phyloP scores from a whole-genome alignment of 2,113 vertebrate species.

The Limnothrissa miodon region DNA sequence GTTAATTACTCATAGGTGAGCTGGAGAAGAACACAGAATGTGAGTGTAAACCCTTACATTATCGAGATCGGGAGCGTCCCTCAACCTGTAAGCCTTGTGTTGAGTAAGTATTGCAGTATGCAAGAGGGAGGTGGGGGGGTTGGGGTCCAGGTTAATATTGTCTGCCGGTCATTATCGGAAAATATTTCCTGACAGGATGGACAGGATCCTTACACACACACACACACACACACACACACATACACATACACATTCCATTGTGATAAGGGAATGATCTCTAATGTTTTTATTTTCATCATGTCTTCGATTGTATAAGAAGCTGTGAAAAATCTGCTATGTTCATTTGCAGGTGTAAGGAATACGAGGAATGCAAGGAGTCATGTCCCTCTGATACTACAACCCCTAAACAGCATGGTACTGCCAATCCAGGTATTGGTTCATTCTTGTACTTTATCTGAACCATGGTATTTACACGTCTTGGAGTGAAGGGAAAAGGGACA shows the following conservation, averaged over 20 bases:
- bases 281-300: too few relatives aligned
- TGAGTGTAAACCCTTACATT: constrained; percentile 50
- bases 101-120: constrained; percentile 54
- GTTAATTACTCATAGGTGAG: constrained; percentile 52
- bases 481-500: background rate
- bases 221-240: constrained; percentile 3
- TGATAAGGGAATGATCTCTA: too few relatives aligned
- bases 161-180: too few relatives aligned
- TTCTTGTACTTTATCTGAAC: background rate
- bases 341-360: constrained; percentile 28
- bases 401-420: background rate
- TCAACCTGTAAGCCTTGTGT: constrained; percentile 53
- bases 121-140: too few relatives aligned
- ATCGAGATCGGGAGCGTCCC: constrained; percentile 35
- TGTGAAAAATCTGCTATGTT: too few relatives aligned
- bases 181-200: too few relatives aligned
- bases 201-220: constrained; percentile 1
- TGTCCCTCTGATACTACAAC: background rate
- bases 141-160: too few relatives aligned
- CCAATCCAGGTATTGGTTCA: background rate
- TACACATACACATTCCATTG: background rate
- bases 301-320: too few relatives aligned
- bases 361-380: background rate
- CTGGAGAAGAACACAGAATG: constrained; percentile 51
- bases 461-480: constrained; percentile 9